Evolutionary conservation across 1,140 invertebrate species (phyloP).

Genomic region (Bombus balteatus): DNA sequence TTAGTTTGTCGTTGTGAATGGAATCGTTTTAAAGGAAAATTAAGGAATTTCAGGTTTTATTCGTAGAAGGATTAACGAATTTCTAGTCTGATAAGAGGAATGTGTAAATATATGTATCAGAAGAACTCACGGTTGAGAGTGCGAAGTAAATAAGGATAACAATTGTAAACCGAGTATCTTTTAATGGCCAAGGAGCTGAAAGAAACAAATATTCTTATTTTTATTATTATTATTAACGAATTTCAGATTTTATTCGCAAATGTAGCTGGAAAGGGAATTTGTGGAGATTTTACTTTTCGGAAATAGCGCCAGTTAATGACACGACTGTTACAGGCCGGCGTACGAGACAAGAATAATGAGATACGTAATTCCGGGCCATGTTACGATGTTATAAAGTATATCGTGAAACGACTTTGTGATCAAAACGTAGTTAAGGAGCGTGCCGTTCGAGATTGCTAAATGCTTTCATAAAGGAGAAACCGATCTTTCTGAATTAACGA

Average conservation of each 20-base stretch:
- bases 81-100: too few species aligned
- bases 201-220: too few species aligned
- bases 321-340: slow-evolving; percentile 12
- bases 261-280: background rate
- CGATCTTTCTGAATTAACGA: slow-evolving; percentile 21
- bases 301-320: slow-evolving; percentile 29
- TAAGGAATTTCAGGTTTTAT: too few species aligned
- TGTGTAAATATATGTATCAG: too few species aligned
- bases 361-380: slow-evolving; percentile 37
- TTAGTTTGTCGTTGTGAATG: too few species aligned
- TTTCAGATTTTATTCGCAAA: background rate
- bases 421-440: slow-evolving; percentile 43
- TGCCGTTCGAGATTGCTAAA: slow-evolving; percentile 30
- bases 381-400: slow-evolving; percentile 43
- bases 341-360: slow-evolving; percentile 40
- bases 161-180: too few species aligned
- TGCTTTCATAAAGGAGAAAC: slow-evolving; percentile 38
- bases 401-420: slow-evolving; percentile 30
- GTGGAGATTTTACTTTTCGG: slow-evolving; percentile 14
- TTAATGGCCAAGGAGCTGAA: too few species aligned
- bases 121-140: too few species aligned
- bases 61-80: too few species aligned
- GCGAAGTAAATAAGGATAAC: too few species aligned
- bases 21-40: too few species aligned
- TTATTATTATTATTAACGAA: too few species aligned